Evolutionary conservation across 2,888 invertebrate species (phyloP).

Genomic region (Erynnis tages): DNA sequence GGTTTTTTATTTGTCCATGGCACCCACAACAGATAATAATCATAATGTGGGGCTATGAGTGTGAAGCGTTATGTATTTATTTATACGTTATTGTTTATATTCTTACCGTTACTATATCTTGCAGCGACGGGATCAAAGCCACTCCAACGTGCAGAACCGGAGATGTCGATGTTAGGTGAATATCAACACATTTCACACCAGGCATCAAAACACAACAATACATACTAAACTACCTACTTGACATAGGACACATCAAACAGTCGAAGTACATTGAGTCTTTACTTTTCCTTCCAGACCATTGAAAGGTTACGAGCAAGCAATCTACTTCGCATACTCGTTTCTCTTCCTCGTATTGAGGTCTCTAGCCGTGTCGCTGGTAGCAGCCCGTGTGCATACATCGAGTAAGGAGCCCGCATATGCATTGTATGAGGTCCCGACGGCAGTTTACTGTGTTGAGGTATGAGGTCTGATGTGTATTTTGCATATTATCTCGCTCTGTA

Average conservation of each 20-base stretch:
- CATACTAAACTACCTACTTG: no score
- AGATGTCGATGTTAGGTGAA: slow-evolving; percentile 35
- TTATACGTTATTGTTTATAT: no score
- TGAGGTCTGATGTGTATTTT: neutral
- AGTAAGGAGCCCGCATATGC: slow-evolving; percentile 75
- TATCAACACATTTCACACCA: neutral
- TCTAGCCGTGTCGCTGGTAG: slow-evolving; percentile 79
- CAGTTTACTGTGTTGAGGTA: slow-evolving; percentile 83
- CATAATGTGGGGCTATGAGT: no score
- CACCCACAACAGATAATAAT: no score
- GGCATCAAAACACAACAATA: neutral
- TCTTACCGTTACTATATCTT: no score
- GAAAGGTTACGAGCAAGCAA: slow-evolving; percentile 72
- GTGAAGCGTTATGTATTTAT: no score
- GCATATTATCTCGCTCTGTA: no score
- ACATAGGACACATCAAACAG: no score
- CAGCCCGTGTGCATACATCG: slow-evolving; percentile 79
- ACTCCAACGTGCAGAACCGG: slow-evolving; percentile 41
- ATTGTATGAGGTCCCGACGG: slow-evolving; percentile 82
- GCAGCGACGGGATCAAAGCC: slow-evolving; percentile 49
- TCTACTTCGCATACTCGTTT: slow-evolving; percentile 85
- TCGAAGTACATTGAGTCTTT: slow-evolving; percentile 40
- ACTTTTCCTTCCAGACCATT: slow-evolving; percentile 44
- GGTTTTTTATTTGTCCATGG: no score
- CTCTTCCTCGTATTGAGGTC: slow-evolving; percentile 82